Evolutionary conservation across 2,797 vertebrate species (phyloP).

Genomic region (Acridotheres tristis): DNA sequence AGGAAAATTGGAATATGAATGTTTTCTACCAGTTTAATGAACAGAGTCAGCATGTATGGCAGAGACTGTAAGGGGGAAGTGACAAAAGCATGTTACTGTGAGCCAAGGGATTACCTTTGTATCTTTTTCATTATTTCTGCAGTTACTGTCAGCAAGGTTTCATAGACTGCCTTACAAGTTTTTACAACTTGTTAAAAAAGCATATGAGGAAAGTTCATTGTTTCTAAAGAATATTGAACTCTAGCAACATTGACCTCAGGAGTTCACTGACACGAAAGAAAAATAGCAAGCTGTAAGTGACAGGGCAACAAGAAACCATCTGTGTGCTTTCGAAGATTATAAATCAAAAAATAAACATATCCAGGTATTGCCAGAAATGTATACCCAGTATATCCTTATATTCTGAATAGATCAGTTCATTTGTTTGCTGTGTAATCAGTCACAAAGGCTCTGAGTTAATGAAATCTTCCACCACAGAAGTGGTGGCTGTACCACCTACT

Average conservation of each 20-base stretch:
- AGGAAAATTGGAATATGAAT: background rate
- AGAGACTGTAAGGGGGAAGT: background rate
- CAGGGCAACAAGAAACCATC: background rate
- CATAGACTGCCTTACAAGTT: background rate
- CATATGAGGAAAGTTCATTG: fast-evolving
- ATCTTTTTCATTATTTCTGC: background rate
- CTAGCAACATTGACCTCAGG: background rate
- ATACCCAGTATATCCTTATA: background rate
- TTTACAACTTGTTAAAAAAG: background rate
- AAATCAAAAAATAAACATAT: background rate
- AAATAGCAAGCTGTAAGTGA: background rate
- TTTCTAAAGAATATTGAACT: background rate
- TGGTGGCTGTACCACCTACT: background rate
- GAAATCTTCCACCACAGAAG: background rate
- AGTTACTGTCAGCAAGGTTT: background rate
- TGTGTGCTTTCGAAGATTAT: background rate
- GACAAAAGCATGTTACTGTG: background rate
- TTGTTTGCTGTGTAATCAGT: background rate
- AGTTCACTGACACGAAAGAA: background rate
- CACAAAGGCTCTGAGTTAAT: background rate
- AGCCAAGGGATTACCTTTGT: background rate
- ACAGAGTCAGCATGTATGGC: background rate
- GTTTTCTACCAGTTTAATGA: background rate
- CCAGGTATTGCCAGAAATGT: background rate
- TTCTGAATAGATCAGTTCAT: background rate